Conservation (phyloP, 2,113 vertebrate species). For the Columbina picui region DNA sequence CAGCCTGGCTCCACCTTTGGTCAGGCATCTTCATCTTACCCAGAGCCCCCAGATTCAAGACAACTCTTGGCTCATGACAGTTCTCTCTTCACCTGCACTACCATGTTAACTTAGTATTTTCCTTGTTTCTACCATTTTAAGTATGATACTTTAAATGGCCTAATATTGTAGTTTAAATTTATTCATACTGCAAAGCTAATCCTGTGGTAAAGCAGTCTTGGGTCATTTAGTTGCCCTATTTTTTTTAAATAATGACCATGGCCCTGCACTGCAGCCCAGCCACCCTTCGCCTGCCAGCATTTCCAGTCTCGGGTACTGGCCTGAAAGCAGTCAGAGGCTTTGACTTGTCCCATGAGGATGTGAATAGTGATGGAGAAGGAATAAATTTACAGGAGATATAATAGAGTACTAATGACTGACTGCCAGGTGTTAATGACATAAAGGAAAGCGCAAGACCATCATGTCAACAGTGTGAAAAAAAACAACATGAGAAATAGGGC, state of each 20-base stretch:
- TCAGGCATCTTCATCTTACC: not conserved
- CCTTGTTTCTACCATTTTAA: not conserved
- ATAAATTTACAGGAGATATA: not conserved
- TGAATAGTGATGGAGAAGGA: not conserved
- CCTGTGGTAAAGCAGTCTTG: not conserved
- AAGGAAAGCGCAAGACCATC: not conserved
- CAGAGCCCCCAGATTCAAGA: not conserved
- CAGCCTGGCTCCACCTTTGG: not conserved
- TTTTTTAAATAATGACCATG: not conserved
- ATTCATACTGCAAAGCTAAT: not conserved
- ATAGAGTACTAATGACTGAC: not conserved
- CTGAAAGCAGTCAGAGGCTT: not conserved
- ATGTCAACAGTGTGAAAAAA: not conserved
- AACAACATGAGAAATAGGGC: not conserved
- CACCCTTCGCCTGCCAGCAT: not conserved
- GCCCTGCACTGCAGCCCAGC: not conserved
- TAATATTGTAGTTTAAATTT: not conserved
- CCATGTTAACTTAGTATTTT: not conserved
- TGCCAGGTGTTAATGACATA: not conserved
- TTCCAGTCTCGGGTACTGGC: not conserved
- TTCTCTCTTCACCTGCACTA: not conserved
- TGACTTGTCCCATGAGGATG: not conserved
- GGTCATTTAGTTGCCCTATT: not conserved
- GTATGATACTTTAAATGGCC: not conserved
- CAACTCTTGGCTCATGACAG: not conserved